These are phyloP conservation scores for Yoshiicerus persimilis DNA, from an alignment of 1,140 invertebrate species.

Conservation along the genomic window DNA sequence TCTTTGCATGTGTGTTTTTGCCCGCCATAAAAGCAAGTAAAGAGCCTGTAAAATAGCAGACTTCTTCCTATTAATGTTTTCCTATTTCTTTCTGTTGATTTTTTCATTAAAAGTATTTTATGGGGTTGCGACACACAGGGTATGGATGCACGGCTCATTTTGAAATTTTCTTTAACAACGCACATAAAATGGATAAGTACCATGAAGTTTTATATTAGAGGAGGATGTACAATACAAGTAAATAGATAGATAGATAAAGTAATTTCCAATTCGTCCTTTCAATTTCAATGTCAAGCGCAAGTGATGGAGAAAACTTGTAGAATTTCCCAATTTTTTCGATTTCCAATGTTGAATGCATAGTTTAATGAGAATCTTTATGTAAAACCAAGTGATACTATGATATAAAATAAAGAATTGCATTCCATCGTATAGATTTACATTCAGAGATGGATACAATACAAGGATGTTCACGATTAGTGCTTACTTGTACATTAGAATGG, in stretches of 20 bases:
- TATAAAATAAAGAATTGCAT: not conserved
- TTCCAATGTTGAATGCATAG: not conserved
- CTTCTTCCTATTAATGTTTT: not conserved
- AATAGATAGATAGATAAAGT: not conserved
- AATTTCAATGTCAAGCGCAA: not conserved
- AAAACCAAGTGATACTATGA: not conserved
- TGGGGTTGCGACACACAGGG: not conserved
- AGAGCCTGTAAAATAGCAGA: not conserved
- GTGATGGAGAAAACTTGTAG: not conserved
- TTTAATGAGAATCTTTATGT: not conserved
- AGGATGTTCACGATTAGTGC: no score
- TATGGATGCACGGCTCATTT: not conserved
- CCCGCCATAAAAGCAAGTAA: not conserved
- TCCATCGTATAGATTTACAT: not conserved
- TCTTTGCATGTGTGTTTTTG: not conserved
- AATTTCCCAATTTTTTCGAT: not conserved
- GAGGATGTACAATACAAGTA: not conserved
- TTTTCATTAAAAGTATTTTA: not conserved
- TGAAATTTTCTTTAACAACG: not conserved
- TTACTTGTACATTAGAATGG: not conserved
- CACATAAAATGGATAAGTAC: not conserved
- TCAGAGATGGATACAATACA: no score
- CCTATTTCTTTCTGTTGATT: not conserved
- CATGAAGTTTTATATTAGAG: not conserved
- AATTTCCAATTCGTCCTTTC: not conserved